Percentiles rank a stretch among this genome's conserved stretches.
Evolutionary conservation across 2,113 vertebrate genomes (phyloP).

Genomic region (Grammomys surdaster): DNA sequence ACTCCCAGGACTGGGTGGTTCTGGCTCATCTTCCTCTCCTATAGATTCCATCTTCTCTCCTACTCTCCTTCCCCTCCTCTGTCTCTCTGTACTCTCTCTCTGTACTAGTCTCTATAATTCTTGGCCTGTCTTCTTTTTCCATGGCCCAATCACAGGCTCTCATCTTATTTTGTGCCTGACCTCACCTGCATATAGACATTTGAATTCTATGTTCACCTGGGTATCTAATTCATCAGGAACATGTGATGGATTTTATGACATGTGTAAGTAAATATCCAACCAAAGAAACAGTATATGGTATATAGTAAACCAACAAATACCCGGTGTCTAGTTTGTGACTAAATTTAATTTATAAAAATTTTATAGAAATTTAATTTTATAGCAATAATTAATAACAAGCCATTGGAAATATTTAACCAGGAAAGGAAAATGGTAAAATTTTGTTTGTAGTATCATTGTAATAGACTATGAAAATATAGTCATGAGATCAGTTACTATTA

Average conservation of each 20-base stretch:
- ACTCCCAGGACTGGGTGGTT: too few species aligned
- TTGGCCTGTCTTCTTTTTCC: too few species aligned
- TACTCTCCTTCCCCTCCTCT: too few species aligned
- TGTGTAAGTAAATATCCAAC: neutral
- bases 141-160: too few species aligned
- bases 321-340: neutral
- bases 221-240: neutral
- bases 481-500: neutral
- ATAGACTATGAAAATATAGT: neutral
- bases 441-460: neutral
- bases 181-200: too few species aligned
- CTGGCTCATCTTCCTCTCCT: too few species aligned
- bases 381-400: neutral
- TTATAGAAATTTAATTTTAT: neutral
- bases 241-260: conserved; percentile 2
- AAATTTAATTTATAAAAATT: neutral
- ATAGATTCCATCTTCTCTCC: too few species aligned
- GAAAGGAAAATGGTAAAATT: neutral
- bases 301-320: neutral
- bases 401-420: neutral
- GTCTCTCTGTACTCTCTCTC: too few species aligned
- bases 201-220: neutral
- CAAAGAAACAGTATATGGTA: neutral
- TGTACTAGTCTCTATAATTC: too few species aligned
- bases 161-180: too few species aligned